These are phyloP conservation scores for Drosophila mulleri DNA, from an alignment of 2,888 invertebrate genomes.

Conservation along the genomic window DNA sequence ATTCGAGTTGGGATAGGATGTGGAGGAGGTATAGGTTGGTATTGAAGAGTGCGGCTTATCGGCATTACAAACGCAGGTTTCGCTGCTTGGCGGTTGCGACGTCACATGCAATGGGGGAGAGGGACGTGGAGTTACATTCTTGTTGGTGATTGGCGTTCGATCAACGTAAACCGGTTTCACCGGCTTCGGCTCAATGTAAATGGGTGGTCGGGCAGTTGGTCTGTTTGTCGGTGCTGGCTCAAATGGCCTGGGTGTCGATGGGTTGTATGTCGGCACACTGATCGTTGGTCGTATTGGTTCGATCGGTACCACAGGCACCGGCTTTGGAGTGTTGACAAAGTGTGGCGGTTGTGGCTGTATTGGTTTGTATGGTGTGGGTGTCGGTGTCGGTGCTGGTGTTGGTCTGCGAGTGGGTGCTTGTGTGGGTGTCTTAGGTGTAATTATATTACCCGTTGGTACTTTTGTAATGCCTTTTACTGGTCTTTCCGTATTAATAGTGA, in stretches of 20 bases:
- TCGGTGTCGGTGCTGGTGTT: constrained; percentile 22
- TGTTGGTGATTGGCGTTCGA: constrained; percentile 26
- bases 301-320: constrained; percentile 49
- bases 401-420: constrained; percentile 32
- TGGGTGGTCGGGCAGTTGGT: constrained; percentile 40
- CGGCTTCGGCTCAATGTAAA: constrained; percentile 41
- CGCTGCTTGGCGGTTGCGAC: constrained; percentile 60
- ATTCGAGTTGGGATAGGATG: constrained; percentile 65
- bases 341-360: constrained; percentile 45
- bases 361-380: constrained; percentile 29
- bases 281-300: constrained; percentile 37
- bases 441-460: constrained; percentile 75
- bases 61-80: constrained; percentile 77
- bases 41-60: constrained; percentile 77
- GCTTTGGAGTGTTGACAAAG: constrained; percentile 33
- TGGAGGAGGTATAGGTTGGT: constrained; percentile 62
- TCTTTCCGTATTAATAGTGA: constrained; percentile 77
- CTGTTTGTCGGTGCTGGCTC: constrained; percentile 26
- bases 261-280: constrained; percentile 40
- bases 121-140: constrained; percentile 78
- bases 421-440: constrained; percentile 65
- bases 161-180: constrained; percentile 45
- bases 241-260: constrained; percentile 57
- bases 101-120: constrained; percentile 71
- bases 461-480: constrained; percentile 70